Base-by-base conservation (phyloP, 2,113 vertebrate species). In the Triplophysa tibetana region DNA sequence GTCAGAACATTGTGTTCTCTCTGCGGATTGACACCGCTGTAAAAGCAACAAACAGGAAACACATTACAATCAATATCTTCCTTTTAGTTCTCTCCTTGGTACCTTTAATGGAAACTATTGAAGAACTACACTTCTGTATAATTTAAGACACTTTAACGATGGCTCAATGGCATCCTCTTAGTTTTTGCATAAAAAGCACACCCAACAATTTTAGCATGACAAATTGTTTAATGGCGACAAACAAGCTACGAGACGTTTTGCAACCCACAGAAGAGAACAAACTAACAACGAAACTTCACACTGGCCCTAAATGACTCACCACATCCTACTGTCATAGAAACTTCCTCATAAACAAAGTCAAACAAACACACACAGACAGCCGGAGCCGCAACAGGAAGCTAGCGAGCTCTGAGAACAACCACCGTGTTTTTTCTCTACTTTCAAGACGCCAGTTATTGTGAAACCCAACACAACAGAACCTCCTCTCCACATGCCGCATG, bases 41-140 rank as follows among this genome's bases (percentile, higher is more conserved):
- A 87, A 82, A 88, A 87, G 84, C 62, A 82, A 88, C 43, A 83
- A 82, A 79, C 81, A 82, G 83, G 84, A 89, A 88, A 82, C 66
- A 12, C 61, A 69, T 58, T 83, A 84, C 87, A 85, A 89, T 89
- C 86, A 89, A 85, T 87, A 88, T 85, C 58, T 41, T 80, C 82
- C 81, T 83, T 88, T 84, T 88, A 82, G 19, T 50, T 45, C 75
- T 76, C 38, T 0, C 52, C 69, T 26, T 70, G 24, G 10, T 52
- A 76, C 82, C 61, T 85, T 82, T 67, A 13, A 56, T 52, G 38
- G 82, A 88, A 76, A 80, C 72, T 83, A 80, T 72, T 87, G 78
- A 70, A 43, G 24, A 75, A 75, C 16, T 48, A 63, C 58, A n/a
- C 38, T 43, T 43, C 33, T 43, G n/a, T 61, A 74, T 43, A 17